Base-by-base conservation (phyloP, 2,797 vertebrate species). In the Lepidocolaptes lacrymiger region DNA sequence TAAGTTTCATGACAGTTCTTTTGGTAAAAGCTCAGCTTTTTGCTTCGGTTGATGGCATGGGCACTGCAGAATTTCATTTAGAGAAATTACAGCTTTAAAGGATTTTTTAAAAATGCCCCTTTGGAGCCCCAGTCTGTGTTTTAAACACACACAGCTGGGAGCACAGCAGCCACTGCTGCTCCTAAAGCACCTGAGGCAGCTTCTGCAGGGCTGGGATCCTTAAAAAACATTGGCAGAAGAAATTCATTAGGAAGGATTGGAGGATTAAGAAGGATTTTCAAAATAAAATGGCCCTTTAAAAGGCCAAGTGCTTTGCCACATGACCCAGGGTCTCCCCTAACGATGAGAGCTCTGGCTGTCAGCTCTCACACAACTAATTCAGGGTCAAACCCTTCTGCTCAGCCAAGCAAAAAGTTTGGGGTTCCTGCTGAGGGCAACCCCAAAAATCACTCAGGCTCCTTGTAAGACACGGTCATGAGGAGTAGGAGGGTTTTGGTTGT, bases 181-280 rank as follows among this genome's bases (percentile, higher is more conserved):
- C 51, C n/a, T 37, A 3, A 16, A 78, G 81, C 56, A 85, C 51
- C 73, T 34, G 46, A 69, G 26, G 67, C 66, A 34, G 76, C 41
- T 12, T 15, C 44, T 5, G 2, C 22, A 3, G 19, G 56, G 48
- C 16, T 19, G 26, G n/a, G n/a, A 21, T 17, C 39, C 23, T 34
- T 7, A 3, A 9, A 34, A 80, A 78, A 74, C 10, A 6, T 85
- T 94, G 90, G 90, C 95, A 91, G 58, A 12, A 69, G 69, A 91
- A 93, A 74, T 58, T 94, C 64, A 96, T 96, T 95, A 91, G 26
- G 43, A 66, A 36, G 82, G 77, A 80, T 63, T 85, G 62, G 28
- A 22, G 84, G 93, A 96, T 96, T 96, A 95, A 61, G 71, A 16
- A 79, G 78, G 83, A 79, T 95, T 91, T 93, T 58, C 80, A 58